These are phyloP conservation scores for Drosophila aldrichi DNA, from an alignment of 2,888 invertebrate species.

Conservation along the genomic window DNA sequence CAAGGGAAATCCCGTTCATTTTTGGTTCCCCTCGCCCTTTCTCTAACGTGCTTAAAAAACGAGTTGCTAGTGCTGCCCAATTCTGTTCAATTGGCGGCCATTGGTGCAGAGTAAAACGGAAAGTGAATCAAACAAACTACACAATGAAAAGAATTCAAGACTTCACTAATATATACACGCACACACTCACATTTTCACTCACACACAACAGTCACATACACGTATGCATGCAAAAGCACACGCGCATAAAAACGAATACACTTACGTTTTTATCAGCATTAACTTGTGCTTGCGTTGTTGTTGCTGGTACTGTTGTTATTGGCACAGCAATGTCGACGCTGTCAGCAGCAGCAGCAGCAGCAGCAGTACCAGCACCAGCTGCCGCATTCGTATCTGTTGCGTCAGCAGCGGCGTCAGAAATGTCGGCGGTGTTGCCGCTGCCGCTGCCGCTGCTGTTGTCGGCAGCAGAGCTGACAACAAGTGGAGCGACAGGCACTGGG, in stretches of 20 bases:
- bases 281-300: conserved; percentile 13
- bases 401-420: conserved; percentile 53
- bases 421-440: conserved; percentile 31
- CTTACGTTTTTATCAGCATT: conserved; percentile 76
- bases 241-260: conserved; percentile 27
- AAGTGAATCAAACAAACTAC: conserved; percentile 43
- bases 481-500: conserved; percentile 54
- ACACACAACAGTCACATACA: not conserved
- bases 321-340: conserved; percentile 40
- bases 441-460: conserved; percentile 25
- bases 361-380: conserved; percentile 24
- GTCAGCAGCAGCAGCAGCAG: conserved; percentile 14
- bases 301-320: conserved; percentile 27
- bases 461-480: conserved; percentile 69
- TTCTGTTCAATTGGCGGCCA: conserved; percentile 15
- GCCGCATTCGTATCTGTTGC: conserved; percentile 62
- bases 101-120: conserved; percentile 29
- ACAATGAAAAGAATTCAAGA: conserved; percentile 37
- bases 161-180: conserved; percentile 22
- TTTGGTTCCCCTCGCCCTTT: not conserved
- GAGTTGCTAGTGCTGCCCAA: conserved; percentile 13
- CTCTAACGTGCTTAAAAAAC: too few relatives aligned
- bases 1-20: conserved; percentile 1
- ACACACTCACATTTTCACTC: conserved; percentile 19
- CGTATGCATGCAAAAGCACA: conserved; percentile 17